A percentile compares a stretch with the other conserved stretches of the same genome.
Evolutionary conservation across 2,797 vertebrate species (phyloP).

Genomic region (Spinibarbus caldwelli): DNA sequence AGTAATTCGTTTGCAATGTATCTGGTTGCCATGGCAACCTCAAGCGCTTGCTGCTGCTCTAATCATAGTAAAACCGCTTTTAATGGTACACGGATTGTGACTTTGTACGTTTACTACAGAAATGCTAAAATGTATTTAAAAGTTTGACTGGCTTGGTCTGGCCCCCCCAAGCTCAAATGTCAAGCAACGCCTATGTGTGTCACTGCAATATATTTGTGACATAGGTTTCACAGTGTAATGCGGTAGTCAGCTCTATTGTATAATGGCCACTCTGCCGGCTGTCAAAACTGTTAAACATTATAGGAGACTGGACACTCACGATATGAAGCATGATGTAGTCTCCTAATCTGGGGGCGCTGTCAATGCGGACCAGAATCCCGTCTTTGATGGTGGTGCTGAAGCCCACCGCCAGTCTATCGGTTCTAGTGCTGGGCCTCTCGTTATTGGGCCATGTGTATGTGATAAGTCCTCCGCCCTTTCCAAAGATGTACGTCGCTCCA

Average conservation of each 20-base stretch:
- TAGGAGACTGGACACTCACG: slow-evolving; percentile 78
- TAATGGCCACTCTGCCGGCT: not conserved
- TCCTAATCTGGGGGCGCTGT: slow-evolving; percentile 93
- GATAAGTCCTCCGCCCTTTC: slow-evolving; percentile 95
- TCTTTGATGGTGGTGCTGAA: slow-evolving; percentile 97
- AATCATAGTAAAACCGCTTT: too few species aligned
- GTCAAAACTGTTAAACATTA: not conserved
- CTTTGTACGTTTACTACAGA: too few species aligned
- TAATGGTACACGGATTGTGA: too few species aligned
- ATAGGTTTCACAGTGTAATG: not conserved
- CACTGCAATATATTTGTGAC: too few species aligned
- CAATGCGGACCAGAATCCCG: slow-evolving; percentile 93
- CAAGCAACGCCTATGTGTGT: too few species aligned
- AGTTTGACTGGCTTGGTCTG: too few species aligned
- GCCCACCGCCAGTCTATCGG: slow-evolving; percentile 93
- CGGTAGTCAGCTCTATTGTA: not conserved
- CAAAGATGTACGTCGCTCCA: slow-evolving; percentile 96
- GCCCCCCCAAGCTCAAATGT: too few species aligned
- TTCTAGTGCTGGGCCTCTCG: slow-evolving; percentile 93
- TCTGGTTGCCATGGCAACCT: too few species aligned
- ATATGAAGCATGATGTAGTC: slow-evolving; percentile 98
- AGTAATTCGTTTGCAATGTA: too few species aligned
- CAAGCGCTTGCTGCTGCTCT: too few species aligned
- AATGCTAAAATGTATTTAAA: too few species aligned
- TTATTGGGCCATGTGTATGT: slow-evolving; percentile 97